Evolutionary conservation across 2,113 vertebrate species (phyloP).

Genomic region (Elaphurus davidianus): DNA sequence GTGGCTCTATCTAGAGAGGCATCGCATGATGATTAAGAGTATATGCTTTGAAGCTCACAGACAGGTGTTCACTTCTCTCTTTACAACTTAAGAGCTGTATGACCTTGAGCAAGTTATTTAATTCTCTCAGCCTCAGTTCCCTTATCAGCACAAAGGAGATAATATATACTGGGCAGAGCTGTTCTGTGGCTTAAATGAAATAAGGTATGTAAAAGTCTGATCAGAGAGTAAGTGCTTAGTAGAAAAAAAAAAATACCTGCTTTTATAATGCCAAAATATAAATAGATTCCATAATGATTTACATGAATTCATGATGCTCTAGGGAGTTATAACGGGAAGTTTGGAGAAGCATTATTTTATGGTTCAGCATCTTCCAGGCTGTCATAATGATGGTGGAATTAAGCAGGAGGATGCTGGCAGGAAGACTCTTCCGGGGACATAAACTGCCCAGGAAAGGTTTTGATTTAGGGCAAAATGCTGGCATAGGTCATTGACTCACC

Average conservation of each 20-base stretch:
- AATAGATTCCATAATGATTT: conserved; percentile 42
- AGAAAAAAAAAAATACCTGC: background rate
- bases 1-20: conserved; percentile 15
- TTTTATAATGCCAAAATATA: conserved; percentile 43
- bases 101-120: conserved; percentile 56
- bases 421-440: background rate
- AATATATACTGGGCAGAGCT: background rate
- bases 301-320: conserved; percentile 21
- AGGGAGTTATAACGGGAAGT: background rate
- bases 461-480: background rate
- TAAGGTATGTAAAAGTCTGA: conserved; percentile 49
- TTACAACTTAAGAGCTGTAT: conserved; percentile 40
- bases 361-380: conserved; percentile 13
- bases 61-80: conserved; percentile 54
- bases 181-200: conserved; percentile 45
- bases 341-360: background rate
- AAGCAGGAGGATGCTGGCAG: background rate
- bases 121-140: conserved; percentile 29
- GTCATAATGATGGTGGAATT: background rate
- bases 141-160: conserved; percentile 21
- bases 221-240: conserved; percentile 43
- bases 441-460: background rate
- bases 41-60: conserved; percentile 47
- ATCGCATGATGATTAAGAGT: background rate
- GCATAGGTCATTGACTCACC: background rate